Percentiles rank a stretch among this genome's conserved stretches.
These are phyloP conservation scores for Petrocephalus schoutedeni DNA, from an alignment of 2,797 vertebrate species.

Conservation along the genomic window DNA sequence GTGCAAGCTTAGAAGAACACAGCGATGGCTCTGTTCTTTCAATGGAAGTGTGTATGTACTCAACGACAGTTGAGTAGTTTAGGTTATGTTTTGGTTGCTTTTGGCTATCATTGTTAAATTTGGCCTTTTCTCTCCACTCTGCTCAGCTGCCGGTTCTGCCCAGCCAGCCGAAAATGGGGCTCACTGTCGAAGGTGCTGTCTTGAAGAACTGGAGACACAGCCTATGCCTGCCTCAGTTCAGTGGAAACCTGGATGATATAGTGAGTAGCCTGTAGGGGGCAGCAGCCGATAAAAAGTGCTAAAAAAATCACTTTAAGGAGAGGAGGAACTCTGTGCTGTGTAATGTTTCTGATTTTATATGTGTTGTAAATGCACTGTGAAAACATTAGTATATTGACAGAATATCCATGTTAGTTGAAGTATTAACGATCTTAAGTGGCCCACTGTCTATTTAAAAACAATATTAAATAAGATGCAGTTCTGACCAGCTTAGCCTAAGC, in stretches of 20 bases:
- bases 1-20: not conserved
- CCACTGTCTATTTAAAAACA: not conserved
- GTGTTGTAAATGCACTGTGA: not conserved
- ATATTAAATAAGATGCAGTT: not conserved
- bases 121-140: not conserved
- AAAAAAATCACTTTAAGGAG: not conserved
- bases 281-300: not conserved
- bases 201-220: slow-evolving; percentile 51
- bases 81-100: not conserved
- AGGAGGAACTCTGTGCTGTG: not conserved
- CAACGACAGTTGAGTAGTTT: not conserved
- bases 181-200: slow-evolving; percentile 43
- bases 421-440: not conserved
- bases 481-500: not conserved
- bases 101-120: not conserved
- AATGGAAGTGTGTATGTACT: not conserved
- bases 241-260: slow-evolving; percentile 31
- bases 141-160: slow-evolving; percentile 29
- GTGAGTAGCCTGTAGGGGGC: slow-evolving; percentile 29
- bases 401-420: not conserved
- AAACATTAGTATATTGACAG: not conserved
- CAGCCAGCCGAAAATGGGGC: slow-evolving; percentile 46
- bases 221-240: slow-evolving; percentile 19
- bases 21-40: not conserved
- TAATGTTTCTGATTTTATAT: not conserved